Evolutionary conservation across 2,113 vertebrate genomes (phyloP).

Genomic region (Alethe diademata): DNA sequence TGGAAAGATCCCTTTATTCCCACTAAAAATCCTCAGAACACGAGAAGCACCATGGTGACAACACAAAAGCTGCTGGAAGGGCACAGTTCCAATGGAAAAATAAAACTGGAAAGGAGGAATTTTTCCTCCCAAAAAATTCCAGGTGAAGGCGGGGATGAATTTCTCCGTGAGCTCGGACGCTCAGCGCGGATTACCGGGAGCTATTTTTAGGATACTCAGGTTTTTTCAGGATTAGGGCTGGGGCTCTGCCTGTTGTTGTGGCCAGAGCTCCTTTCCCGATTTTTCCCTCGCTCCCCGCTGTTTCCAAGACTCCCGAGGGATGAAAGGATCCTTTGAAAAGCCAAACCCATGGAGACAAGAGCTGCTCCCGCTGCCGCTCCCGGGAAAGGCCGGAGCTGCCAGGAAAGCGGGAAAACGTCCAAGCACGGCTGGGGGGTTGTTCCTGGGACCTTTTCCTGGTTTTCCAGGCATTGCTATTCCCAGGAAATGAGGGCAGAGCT

Average conservation of each 20-base stretch:
- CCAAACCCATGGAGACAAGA: constrained; percentile 4
- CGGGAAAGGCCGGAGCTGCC: neutral
- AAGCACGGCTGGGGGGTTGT: neutral
- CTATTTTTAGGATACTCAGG: neutral
- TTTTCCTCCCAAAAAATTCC: neutral
- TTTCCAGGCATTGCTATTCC: neutral
- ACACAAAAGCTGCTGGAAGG: neutral
- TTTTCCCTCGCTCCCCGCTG: neutral
- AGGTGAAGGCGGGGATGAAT: neutral
- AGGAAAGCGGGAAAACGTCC: neutral
- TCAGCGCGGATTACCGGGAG: accelerated
- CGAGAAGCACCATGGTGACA: accelerated
- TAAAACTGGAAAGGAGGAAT: no score
- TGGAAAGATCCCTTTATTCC: neutral
- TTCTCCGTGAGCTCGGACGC: accelerated
- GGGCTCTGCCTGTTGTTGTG: neutral
- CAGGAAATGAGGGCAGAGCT: neutral
- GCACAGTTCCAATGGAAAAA: neutral
- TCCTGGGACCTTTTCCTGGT: neutral
- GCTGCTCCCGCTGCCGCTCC: neutral
- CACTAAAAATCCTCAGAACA: neutral
- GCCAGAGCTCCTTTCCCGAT: neutral
- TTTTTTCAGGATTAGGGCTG: neutral
- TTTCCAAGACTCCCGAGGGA: constrained; percentile 50
- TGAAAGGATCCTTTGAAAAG: constrained; percentile 50